Percentiles rank a stretch among this genome's conserved stretches.
Conservation (phyloP, 2,888 invertebrate genomes). For the Cotesia congregata region DNA sequence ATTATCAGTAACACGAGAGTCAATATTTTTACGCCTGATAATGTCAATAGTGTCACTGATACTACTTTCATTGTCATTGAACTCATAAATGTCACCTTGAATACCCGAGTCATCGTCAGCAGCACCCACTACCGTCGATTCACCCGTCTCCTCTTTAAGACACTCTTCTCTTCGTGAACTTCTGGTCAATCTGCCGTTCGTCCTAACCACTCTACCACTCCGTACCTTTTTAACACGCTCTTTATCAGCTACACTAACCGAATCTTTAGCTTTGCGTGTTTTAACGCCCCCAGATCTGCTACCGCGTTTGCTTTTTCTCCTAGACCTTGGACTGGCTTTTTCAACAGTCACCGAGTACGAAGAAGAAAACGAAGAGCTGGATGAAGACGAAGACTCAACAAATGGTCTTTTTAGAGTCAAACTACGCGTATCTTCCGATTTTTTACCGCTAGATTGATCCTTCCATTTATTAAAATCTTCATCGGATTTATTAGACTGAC, state of each 20-base stretch:
- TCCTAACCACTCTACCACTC: conserved; percentile 47
- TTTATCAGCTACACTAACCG: neutral
- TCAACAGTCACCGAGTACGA: conserved; percentile 30
- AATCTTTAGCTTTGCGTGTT: conserved; percentile 43
- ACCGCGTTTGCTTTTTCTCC: conserved; percentile 58
- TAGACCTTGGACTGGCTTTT: conserved; percentile 50
- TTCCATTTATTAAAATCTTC: conserved; percentile 22
- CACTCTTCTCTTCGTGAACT: conserved; percentile 60
- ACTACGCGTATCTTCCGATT: conserved; percentile 59
- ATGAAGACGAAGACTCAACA: neutral
- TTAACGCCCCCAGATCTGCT: conserved; percentile 43
- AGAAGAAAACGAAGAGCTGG: neutral
- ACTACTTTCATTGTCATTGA: conserved; percentile 71
- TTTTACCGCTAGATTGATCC: conserved; percentile 43
- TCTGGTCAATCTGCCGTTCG: conserved; percentile 61
- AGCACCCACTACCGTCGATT: conserved; percentile 56
- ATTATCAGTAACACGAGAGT: conserved; percentile 54
- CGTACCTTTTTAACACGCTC: conserved; percentile 35
- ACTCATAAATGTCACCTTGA: conserved; percentile 73
- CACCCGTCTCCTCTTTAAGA: conserved; percentile 43
- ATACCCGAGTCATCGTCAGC: conserved; percentile 68
- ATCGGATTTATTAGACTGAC: conserved; percentile 5
- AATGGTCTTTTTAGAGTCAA: conserved; percentile 61
- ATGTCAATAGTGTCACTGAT: conserved; percentile 59
- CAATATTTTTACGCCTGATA: conserved; percentile 63